Base-by-base conservation (phyloP, 2,797 vertebrate species). In the Neosilurus hyrtlii region DNA sequence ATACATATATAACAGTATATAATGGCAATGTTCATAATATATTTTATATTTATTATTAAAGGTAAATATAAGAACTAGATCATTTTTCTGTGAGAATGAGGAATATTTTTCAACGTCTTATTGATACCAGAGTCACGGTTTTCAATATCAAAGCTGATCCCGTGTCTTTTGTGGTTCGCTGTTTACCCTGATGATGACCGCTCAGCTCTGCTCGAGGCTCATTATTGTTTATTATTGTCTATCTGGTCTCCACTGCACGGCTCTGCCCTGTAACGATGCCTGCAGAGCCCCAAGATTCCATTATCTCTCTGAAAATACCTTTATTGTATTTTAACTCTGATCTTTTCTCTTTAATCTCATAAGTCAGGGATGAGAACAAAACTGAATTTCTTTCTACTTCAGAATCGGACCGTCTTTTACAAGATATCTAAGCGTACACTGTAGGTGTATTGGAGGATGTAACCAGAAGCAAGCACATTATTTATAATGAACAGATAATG, bases 151-250 rank as follows among this genome's bases (percentile, higher is more conserved):
- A 15, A 63, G 9, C 75, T 26, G 51, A 35, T 54, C 37, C 7
- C 10, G 2, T 59, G 56, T 68, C 35, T 30, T 77, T 62, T 22
- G 16, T 65, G 59, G 11, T 49, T 51, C 37, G 0, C 7, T 62
- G 56, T n/a, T 61, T 83, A 67, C 51, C 67, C 82, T 65, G 49
- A 14, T 11, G 59, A 65, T 73, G 82, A 83, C 76, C 74, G 62
- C 67, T 79, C 66, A 43, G 65, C 18, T 71, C 82, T 78, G 43
- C 57, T 56, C 49, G 4, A n/a, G 59, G 73, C 37, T 77, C 76
- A 78, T 78, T 78, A 51, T 65, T 78, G 56, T 72, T 56, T 83
- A 59, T 76, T 76, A 56, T 65, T 22, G 2, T 30, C 56, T 72
- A 0, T 37, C 24, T 62, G 57, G 54, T 57, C 57, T 52, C 82